phyloP scores from a whole-genome alignment of 2,888 invertebrate species.

The Sylvicola cinctus region DNA sequence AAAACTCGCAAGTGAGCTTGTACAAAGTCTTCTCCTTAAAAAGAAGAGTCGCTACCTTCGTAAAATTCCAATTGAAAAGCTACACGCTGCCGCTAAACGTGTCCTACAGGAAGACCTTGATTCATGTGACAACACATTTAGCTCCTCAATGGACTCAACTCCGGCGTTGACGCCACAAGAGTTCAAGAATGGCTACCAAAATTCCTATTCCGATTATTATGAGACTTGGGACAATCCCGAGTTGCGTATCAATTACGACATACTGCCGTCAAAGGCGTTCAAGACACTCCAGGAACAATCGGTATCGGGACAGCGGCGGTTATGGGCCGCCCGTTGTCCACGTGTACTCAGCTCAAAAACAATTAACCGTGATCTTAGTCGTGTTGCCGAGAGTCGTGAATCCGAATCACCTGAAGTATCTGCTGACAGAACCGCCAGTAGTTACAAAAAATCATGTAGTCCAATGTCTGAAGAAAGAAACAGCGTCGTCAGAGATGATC shows the following conservation, averaged over 20 bases:
- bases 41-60: conserved; percentile 31
- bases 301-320: conserved; percentile 20
- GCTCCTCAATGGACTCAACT: conserved; percentile 26
- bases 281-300: conserved; percentile 30
- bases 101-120: conserved; percentile 35
- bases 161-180: conserved; percentile 29
- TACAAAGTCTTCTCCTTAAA: conserved; percentile 32
- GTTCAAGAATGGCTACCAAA: conserved; percentile 20
- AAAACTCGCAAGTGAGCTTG: conserved; percentile 33
- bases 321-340: conserved; percentile 37
- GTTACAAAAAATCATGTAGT: conserved; percentile 7
- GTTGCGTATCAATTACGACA: conserved; percentile 18
- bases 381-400: conserved; percentile 19
- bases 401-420: conserved; percentile 23
- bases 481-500: background rate
- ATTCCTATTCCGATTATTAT: conserved; percentile 33
- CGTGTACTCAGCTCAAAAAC: conserved; percentile 37
- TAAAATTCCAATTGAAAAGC: conserved; percentile 33
- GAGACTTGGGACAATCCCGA: conserved; percentile 28
- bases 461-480: conserved; percentile 1
- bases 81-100: conserved; percentile 33
- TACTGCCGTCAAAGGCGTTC: conserved; percentile 35
- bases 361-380: conserved; percentile 28
- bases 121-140: conserved; percentile 22
- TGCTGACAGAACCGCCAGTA: conserved; percentile 12